Conservation (phyloP, 2,888 invertebrate genomes). For the Meandrusa payeni region DNA sequence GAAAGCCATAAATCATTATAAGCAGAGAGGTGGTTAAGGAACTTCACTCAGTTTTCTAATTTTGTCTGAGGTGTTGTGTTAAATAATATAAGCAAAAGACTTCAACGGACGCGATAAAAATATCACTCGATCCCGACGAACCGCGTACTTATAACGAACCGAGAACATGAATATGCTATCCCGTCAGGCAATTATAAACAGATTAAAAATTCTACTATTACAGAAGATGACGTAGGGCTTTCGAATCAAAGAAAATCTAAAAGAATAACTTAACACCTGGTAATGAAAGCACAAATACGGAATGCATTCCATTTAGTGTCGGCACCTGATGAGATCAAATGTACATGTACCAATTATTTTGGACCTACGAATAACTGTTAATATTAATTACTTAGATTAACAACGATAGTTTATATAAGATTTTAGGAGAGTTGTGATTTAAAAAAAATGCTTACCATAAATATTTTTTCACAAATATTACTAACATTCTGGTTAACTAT, state of each 20-base stretch:
- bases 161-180: constrained; percentile 17
- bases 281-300: constrained; percentile 1
- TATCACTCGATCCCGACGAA: constrained; percentile 5
- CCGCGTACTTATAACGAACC: constrained; percentile 15
- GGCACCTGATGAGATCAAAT: not conserved
- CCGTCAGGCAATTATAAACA: constrained; percentile 22
- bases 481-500: too few relatives aligned
- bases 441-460: too few relatives aligned
- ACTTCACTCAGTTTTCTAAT: too few relatives aligned
- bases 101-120: constrained; percentile 14
- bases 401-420: too few relatives aligned
- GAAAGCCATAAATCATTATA: too few relatives aligned
- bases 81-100: constrained; percentile 22
- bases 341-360: not conserved
- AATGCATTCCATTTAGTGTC: not conserved
- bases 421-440: too few relatives aligned
- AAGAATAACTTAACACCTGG: constrained; percentile 1
- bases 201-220: constrained; percentile 23
- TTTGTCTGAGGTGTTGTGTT: too few relatives aligned
- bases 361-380: not conserved
- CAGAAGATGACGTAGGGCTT: constrained; percentile 8
- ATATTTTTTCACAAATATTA: too few relatives aligned
- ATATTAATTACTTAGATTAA: not conserved
- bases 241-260: constrained; percentile 11
- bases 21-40: too few relatives aligned